Evolutionary conservation across 2,888 invertebrate species (phyloP).

Genomic region (Trilocha varians): DNA sequence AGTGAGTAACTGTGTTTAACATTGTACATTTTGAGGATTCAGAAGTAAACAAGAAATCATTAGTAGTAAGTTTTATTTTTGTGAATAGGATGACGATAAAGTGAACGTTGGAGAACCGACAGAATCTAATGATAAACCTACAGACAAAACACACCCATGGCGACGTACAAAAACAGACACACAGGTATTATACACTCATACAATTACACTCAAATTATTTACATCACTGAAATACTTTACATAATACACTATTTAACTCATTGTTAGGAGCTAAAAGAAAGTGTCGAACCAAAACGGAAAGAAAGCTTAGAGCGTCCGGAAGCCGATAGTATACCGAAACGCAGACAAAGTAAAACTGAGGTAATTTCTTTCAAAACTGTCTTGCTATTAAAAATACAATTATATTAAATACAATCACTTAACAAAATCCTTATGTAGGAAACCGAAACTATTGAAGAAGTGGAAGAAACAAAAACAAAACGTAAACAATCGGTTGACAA

Average conservation of each 20-base stretch:
- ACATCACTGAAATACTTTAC: conserved; percentile 7
- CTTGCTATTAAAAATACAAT: conserved; percentile 7
- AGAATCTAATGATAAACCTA: conserved; percentile 46
- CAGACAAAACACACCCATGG: conserved; percentile 54
- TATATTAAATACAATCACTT: conserved; percentile 6
- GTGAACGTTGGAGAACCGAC: conserved; percentile 41
- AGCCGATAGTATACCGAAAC: conserved; percentile 20
- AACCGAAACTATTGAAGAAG: conserved; percentile 27
- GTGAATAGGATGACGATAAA: conserved; percentile 54
- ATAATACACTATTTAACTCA: conserved; percentile 3
- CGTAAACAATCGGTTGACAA: conserved; percentile 15
- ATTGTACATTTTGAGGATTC: conserved; percentile 6
- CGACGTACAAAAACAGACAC: conserved; percentile 57
- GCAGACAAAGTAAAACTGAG: conserved; percentile 37
- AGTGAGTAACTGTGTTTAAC: conserved; percentile 7
- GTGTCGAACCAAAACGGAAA: conserved; percentile 38
- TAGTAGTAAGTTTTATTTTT: conserved; percentile 32
- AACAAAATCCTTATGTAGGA: too few species aligned
- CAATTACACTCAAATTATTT: conserved; percentile 19
- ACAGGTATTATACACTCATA: conserved; percentile 35
- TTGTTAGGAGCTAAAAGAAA: conserved; percentile 38
- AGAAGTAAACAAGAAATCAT: conserved; percentile 1
- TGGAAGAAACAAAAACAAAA: conserved; percentile 24
- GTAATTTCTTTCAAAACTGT: conserved; percentile 32
- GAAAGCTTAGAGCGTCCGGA: conserved; percentile 29